These are phyloP conservation scores for Oscheius sp. DNA, from an alignment of 1,140 invertebrate genomes.

Conservation along the genomic window DNA sequence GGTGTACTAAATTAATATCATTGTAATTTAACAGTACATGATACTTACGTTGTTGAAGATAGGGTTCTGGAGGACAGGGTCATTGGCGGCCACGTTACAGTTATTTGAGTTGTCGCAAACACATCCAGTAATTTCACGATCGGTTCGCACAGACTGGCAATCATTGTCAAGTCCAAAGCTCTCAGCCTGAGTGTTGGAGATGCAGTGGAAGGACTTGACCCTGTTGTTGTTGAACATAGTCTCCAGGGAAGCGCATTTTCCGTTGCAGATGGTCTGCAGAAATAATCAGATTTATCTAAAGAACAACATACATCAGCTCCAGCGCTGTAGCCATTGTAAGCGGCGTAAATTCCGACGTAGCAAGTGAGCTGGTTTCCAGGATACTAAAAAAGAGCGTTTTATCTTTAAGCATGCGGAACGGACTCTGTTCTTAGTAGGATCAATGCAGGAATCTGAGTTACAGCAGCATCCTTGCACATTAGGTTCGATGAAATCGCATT, in stretches of 20 bases:
- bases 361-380: slow-evolving; percentile 2
- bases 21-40: background rate
- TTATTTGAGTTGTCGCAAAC: slow-evolving; percentile 18
- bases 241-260: slow-evolving; percentile 19
- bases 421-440: no score
- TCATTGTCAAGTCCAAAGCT: no score
- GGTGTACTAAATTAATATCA: slow-evolving; percentile 1
- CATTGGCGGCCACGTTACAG: slow-evolving; percentile 23
- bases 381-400: no score
- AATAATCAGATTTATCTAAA: background rate
- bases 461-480: slow-evolving; percentile 26
- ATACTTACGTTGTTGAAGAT: background rate
- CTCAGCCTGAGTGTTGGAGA: background rate
- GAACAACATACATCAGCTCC: background rate
- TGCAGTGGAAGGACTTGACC: slow-evolving; percentile 20
- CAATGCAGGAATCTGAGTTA: slow-evolving; percentile 4
- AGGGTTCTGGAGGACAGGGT: slow-evolving; percentile 3
- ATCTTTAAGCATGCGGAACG: no score
- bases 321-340: background rate
- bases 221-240: slow-evolving; percentile 9
- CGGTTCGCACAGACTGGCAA: slow-evolving; percentile 9
- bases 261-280: slow-evolving; percentile 14
- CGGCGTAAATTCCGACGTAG: slow-evolving; percentile 17
- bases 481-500: background rate
- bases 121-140: slow-evolving; percentile 22